These are phyloP conservation scores for Sebastolobus altivelis DNA, from an alignment of 2,797 vertebrate genomes.

Conservation along the genomic window DNA sequence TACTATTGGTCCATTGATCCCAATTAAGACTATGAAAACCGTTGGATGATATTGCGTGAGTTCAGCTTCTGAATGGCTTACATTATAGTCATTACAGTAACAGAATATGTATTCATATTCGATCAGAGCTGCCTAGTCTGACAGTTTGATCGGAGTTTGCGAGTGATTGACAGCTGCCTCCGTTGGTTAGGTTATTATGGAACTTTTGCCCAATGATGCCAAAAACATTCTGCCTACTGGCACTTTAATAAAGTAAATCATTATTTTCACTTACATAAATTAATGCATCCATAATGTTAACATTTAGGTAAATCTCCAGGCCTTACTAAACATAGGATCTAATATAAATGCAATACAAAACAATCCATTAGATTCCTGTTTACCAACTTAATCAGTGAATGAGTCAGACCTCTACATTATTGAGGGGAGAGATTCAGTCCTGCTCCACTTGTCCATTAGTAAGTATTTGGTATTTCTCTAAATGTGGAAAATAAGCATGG, in stretches of 20 bases:
- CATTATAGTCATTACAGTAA: too few relatives aligned
- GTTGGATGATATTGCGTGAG: background rate
- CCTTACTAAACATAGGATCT: background rate
- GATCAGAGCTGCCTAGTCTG: too few relatives aligned
- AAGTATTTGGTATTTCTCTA: background rate
- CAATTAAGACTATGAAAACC: background rate
- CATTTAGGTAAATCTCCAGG: background rate
- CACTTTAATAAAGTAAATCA: too few relatives aligned
- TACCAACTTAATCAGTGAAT: background rate
- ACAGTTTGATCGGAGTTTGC: too few relatives aligned
- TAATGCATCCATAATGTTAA: background rate
- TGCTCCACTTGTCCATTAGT: background rate
- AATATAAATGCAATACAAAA: background rate
- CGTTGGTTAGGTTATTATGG: too few relatives aligned
- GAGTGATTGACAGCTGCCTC: too few relatives aligned
- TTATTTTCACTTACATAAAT: background rate
- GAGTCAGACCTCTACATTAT: background rate
- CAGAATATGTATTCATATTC: too few relatives aligned
- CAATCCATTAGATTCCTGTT: background rate
- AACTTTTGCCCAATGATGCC: too few relatives aligned
- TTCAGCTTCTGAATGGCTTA: background rate
- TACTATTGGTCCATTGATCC: background rate
- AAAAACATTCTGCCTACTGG: too few relatives aligned
- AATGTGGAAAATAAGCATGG: slow-evolving; percentile 5
- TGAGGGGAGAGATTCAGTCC: background rate